Conservation (phyloP, 1,140 invertebrate species). For the Drosophila ironensis region DNA sequence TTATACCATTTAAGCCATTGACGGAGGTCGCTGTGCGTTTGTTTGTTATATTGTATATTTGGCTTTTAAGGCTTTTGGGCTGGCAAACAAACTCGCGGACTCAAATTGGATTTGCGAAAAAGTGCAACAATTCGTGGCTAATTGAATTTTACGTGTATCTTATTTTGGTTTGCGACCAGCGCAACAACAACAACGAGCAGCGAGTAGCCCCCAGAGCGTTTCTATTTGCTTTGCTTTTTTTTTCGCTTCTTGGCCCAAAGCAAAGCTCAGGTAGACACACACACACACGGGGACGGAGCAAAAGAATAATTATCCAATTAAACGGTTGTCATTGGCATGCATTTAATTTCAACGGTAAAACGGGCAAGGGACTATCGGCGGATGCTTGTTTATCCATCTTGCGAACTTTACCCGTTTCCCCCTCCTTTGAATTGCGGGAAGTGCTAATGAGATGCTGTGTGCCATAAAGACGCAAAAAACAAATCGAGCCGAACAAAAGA, state of each 20-base stretch:
- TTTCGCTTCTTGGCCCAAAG: constrained; percentile 39
- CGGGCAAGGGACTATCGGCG: constrained; percentile 15
- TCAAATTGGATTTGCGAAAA: constrained; percentile 21
- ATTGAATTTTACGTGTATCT: constrained; percentile 66
- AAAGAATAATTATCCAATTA: constrained; percentile 69
- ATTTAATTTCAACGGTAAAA: constrained; percentile 55
- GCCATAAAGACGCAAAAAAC: constrained; percentile 63
- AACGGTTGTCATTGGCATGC: constrained; percentile 62
- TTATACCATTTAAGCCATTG: constrained; percentile 76
- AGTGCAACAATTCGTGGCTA: constrained; percentile 64
- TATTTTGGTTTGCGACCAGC: constrained; percentile 55
- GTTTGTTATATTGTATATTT: constrained; percentile 56
- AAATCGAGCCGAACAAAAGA: constrained; percentile 43
- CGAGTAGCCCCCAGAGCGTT: constrained; percentile 39
- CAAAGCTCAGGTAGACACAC: constrained; percentile 40
- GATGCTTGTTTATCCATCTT: not conserved
- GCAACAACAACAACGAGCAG: constrained; percentile 58
- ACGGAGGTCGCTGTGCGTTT: constrained; percentile 71
- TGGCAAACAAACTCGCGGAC: not conserved
- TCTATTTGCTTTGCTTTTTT: constrained; percentile 7
- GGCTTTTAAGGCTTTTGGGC: too few relatives aligned
- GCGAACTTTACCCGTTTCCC: too few relatives aligned
- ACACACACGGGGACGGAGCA: constrained; percentile 23
- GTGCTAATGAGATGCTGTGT: constrained; percentile 77
- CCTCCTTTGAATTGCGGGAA: too few relatives aligned